Evolutionary conservation across 2,888 invertebrate species (phyloP).

Genomic region (Coenonympha glycerion): DNA sequence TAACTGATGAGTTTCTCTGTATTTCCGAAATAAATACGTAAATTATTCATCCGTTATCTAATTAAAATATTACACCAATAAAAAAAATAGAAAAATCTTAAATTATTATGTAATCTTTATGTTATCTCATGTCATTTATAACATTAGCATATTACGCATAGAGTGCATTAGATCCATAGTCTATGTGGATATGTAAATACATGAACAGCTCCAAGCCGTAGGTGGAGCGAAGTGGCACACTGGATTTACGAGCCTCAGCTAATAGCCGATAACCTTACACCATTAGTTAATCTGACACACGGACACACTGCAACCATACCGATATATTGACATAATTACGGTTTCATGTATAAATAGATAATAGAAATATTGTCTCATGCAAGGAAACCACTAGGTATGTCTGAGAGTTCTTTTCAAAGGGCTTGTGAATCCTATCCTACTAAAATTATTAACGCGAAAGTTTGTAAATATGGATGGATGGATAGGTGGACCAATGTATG

Average conservation of each 20-base stretch:
- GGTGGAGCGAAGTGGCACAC: conserved; percentile 1
- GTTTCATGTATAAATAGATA: too few species aligned
- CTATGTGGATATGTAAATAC: conserved; percentile 1
- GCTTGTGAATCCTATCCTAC: too few species aligned
- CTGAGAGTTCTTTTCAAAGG: too few species aligned
- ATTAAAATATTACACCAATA: too few species aligned
- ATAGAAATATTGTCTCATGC: too few species aligned
- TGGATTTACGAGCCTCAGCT: conserved; percentile 14
- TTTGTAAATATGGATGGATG: too few species aligned
- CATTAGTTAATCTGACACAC: conserved; percentile 14
- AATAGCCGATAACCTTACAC: conserved; percentile 19
- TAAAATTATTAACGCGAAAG: too few species aligned
- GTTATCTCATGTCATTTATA: background rate
- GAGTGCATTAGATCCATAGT: background rate
- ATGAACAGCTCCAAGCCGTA: conserved; percentile 4
- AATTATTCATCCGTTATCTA: too few species aligned
- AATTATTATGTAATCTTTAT: background rate
- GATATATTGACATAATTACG: background rate
- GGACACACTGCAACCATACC: background rate
- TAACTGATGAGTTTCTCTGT: too few species aligned
- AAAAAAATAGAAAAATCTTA: background rate
- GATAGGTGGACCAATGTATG: too few species aligned
- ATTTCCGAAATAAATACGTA: too few species aligned
- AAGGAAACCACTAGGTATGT: too few species aligned
- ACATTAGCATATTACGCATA: background rate